Conservation (phyloP, 2,888 invertebrate genomes). For the Electrophaes corylata region DNA sequence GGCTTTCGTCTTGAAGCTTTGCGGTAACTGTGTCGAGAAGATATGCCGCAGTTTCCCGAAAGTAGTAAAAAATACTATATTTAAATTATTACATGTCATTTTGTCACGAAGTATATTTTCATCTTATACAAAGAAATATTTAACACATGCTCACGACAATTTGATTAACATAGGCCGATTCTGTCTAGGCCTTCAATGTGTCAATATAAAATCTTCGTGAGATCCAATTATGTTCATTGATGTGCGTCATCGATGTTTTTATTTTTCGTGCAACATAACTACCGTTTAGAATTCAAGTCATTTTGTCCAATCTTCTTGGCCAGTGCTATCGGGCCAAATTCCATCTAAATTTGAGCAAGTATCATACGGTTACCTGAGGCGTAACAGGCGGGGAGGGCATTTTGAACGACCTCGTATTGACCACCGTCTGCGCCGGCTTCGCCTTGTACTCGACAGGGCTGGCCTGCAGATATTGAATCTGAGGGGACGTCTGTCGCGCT, state of each 20-base stretch:
- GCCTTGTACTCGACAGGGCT: slow-evolving; percentile 60
- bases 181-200: slow-evolving; percentile 1
- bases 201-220: slow-evolving; percentile 7
- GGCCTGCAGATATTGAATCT: slow-evolving; percentile 70
- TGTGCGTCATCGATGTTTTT: background rate
- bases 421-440: slow-evolving; percentile 48
- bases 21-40: too few relatives aligned
- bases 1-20: background rate
- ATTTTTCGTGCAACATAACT: background rate
- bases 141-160: slow-evolving; percentile 1
- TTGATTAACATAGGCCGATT: slow-evolving; percentile 9
- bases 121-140: background rate
- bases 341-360: too few relatives aligned
- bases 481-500: slow-evolving; percentile 53
- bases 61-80: too few relatives aligned
- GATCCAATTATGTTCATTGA: background rate
- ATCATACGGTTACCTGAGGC: slow-evolving; percentile 71
- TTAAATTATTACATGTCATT: background rate
- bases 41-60: too few relatives aligned
- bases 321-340: too few relatives aligned
- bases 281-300: too few relatives aligned
- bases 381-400: slow-evolving; percentile 77
- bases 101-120: slow-evolving; percentile 1
- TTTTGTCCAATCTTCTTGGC: too few relatives aligned
- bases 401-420: slow-evolving; percentile 68